phyloP scores from a whole-genome alignment of 2,113 vertebrate species.

The Diadophis punctatus region DNA sequence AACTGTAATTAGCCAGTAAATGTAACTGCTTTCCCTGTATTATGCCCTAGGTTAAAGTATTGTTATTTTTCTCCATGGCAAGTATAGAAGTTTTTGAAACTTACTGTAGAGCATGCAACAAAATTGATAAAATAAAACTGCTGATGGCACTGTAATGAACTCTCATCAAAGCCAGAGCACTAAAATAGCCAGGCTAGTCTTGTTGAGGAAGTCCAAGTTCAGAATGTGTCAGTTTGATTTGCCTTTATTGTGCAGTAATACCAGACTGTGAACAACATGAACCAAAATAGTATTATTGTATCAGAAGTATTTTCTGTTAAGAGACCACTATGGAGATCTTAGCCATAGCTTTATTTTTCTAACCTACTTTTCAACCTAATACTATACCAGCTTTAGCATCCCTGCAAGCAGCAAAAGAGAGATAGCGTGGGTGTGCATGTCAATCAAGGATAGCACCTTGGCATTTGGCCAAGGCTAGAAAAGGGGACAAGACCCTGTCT shows the following conservation, averaged over 20 bases:
- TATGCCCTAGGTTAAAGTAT: not conserved
- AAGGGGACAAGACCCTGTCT: not conserved
- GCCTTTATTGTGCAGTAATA: not conserved
- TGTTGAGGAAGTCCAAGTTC: not conserved
- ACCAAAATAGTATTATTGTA: not conserved
- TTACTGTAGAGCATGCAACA: not conserved
- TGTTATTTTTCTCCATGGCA: not conserved
- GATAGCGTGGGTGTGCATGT: not conserved
- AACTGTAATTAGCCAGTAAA: not conserved
- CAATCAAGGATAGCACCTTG: not conserved
- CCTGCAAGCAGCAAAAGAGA: not conserved
- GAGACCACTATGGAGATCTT: not conserved
- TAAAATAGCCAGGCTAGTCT: not conserved
- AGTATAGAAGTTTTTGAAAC: not conserved
- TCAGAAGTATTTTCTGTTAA: not conserved
- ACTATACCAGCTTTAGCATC: not conserved
- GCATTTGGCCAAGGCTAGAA: not conserved
- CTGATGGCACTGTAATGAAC: not conserved
- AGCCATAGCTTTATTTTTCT: not conserved
- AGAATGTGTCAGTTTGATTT: conserved; percentile 1
- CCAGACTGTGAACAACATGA: not conserved
- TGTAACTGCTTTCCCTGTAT: not conserved
- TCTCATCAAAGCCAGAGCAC: not conserved
- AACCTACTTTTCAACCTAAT: not conserved
- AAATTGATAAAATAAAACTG: not conserved